phyloP scores from a whole-genome alignment of 2,888 invertebrate species.

The Eupeodes latifasciatus region DNA sequence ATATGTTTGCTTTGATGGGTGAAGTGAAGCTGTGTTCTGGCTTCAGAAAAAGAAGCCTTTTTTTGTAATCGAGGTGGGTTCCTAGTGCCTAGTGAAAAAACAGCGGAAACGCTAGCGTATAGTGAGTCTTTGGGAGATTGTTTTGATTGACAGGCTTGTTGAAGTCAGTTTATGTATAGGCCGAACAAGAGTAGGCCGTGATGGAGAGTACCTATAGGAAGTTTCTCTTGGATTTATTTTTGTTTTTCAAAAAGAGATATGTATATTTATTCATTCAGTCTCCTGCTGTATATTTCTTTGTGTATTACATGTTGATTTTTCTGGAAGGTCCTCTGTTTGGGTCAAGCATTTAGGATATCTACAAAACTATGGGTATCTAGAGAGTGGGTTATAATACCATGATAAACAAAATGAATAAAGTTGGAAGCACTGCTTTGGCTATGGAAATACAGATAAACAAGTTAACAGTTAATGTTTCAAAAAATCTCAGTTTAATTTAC shows the following conservation, averaged over 20 bases:
- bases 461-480: too few relatives aligned
- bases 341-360: background rate
- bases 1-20: conserved; percentile 26
- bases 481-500: too few relatives aligned
- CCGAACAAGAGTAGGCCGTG: too few relatives aligned
- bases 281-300: background rate
- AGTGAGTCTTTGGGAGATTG: conserved; percentile 9
- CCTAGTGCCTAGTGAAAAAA: background rate
- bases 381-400: background rate
- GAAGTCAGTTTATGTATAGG: background rate
- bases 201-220: background rate
- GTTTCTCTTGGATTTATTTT: background rate
- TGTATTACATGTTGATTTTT: background rate
- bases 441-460: too few relatives aligned
- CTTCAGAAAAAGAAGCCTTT: background rate
- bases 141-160: conserved; percentile 29
- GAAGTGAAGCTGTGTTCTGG: conserved; percentile 3
- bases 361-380: background rate
- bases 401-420: background rate
- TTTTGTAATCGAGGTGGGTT: background rate
- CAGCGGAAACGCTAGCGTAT: background rate
- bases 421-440: background rate
- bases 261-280: too few relatives aligned
- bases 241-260: background rate
- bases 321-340: background rate